Evolutionary conservation across 2,113 vertebrate genomes (phyloP).

Genomic region (Pholis gunnellus): DNA sequence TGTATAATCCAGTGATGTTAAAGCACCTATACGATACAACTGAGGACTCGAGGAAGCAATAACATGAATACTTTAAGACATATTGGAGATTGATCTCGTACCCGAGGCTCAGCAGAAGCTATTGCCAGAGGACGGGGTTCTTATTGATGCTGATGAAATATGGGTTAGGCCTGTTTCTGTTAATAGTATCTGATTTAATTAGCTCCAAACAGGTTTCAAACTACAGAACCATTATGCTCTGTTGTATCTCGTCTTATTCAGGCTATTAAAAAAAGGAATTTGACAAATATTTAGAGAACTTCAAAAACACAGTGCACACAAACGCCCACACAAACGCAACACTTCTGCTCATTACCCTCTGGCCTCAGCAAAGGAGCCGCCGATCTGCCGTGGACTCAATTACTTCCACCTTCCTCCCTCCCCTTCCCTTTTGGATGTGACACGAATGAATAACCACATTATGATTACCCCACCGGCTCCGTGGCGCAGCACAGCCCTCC

Average conservation of each 20-base stretch:
- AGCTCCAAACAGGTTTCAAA: background rate
- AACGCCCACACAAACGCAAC: constrained; percentile 14
- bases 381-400: constrained; percentile 52
- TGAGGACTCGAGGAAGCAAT: too few species aligned
- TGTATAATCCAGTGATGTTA: background rate
- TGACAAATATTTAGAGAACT: background rate
- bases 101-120: background rate
- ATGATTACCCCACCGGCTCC: constrained; percentile 59
- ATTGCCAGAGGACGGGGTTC: background rate
- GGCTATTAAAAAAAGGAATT: background rate
- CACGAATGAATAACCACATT: constrained; percentile 70
- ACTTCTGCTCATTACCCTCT: constrained; percentile 48
- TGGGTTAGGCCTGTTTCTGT: background rate
- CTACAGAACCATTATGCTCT: background rate
- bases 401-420: constrained; percentile 55
- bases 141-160: background rate
- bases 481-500: constrained; percentile 42
- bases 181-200: background rate
- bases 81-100: background rate
- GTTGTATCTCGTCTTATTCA: background rate
- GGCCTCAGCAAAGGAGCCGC: constrained; percentile 37
- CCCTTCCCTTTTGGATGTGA: constrained; percentile 48
- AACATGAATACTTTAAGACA: background rate
- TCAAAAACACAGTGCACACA: constrained; percentile 9
- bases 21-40: background rate